These are phyloP conservation scores for Cephalotes varians DNA, from an alignment of 2,888 invertebrate genomes.

Conservation along the genomic window DNA sequence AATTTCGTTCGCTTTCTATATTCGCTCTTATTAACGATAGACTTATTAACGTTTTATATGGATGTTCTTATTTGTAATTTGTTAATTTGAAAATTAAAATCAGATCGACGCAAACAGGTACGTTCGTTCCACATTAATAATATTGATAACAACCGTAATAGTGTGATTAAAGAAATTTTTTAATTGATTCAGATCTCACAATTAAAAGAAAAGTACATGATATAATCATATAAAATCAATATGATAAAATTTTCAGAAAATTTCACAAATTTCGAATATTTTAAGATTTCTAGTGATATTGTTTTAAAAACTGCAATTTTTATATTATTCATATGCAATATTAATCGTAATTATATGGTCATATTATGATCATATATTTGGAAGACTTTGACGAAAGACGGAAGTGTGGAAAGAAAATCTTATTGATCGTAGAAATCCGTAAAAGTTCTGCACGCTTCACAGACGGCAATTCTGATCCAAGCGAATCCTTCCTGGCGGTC, in stretches of 20 bases:
- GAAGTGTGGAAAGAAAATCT: constrained; percentile 24
- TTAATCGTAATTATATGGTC: constrained; percentile 1
- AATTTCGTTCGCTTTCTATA: constrained; percentile 27
- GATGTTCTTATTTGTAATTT: not conserved
- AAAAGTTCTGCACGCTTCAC: constrained; percentile 37
- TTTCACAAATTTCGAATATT: constrained; percentile 8
- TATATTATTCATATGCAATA: not conserved
- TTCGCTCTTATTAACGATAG: constrained; percentile 18
- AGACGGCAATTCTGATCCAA: constrained; percentile 26
- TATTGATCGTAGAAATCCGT: constrained; percentile 10
- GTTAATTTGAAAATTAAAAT: not conserved
- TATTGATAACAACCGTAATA: not conserved
- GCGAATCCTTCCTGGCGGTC: constrained; percentile 60
- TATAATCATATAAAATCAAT: not conserved
- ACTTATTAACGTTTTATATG: not conserved
- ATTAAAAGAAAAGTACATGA: not conserved
- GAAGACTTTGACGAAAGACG: constrained; percentile 1
- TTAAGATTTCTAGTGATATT: not conserved
- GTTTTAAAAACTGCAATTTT: not conserved
- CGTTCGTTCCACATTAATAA: not conserved
- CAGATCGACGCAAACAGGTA: not conserved
- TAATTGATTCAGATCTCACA: not conserved
- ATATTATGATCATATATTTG: not conserved
- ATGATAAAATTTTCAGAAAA: not conserved
- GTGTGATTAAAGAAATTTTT: not conserved